Percentiles rank a stretch among this genome's conserved stretches.
These are phyloP conservation scores for Astur gentilis DNA, from an alignment of 2,113 vertebrate genomes.

Conservation along the genomic window DNA sequence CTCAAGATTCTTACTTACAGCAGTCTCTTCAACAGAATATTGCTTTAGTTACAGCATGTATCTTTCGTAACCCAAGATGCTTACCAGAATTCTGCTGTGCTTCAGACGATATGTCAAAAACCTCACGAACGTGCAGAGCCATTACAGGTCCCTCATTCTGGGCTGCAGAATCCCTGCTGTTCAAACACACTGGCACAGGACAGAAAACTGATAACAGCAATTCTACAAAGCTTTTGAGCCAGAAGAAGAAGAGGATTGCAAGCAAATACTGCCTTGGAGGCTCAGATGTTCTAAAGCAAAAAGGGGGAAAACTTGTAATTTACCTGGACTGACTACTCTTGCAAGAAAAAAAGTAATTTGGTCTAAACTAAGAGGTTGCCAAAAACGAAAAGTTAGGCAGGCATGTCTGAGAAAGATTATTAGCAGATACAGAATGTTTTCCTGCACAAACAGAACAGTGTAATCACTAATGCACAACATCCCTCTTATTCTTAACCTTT, in stretches of 20 bases:
- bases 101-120: conserved; percentile 4
- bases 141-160: background rate
- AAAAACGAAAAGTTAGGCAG: background rate
- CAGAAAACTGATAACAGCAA: conserved; percentile 22
- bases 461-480: background rate
- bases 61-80: background rate
- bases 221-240: background rate
- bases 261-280: background rate
- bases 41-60: background rate
- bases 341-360: background rate
- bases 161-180: background rate
- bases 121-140: background rate
- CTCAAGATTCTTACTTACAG: background rate
- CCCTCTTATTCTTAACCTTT: background rate
- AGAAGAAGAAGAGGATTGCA: background rate
- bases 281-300: background rate
- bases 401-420: background rate
- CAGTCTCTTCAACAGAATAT: background rate
- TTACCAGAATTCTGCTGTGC: background rate
- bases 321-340: background rate
- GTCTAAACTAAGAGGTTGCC: background rate
- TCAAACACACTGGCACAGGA: background rate
- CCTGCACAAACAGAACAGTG: background rate
- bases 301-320: background rate
- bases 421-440: background rate